Conservation (phyloP, 2,888 invertebrate species). For the Antheraea assamensis region DNA sequence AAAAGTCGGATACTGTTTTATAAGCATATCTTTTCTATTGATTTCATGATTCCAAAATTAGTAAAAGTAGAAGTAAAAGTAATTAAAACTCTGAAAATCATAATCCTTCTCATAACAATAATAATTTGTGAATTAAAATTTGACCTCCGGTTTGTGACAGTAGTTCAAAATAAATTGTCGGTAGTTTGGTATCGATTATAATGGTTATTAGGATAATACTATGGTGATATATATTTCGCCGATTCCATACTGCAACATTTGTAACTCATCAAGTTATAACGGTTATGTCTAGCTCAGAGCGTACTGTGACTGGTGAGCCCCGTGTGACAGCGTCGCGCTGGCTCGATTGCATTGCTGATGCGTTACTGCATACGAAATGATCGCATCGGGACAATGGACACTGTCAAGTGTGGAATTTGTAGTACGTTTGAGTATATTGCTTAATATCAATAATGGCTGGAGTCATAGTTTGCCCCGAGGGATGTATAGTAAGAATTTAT, state of each 20-base stretch:
- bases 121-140: too few relatives aligned
- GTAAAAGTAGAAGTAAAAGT: too few relatives aligned
- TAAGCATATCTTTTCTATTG: too few relatives aligned
- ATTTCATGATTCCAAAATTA: too few relatives aligned
- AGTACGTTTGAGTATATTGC: conserved; percentile 30
- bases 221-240: background rate
- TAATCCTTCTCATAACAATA: too few relatives aligned
- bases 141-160: too few relatives aligned
- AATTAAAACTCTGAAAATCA: too few relatives aligned
- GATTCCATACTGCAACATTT: background rate
- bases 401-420: conserved; percentile 39
- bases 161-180: too few relatives aligned
- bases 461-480: background rate
- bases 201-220: too few relatives aligned
- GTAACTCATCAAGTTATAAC: background rate
- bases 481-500: background rate
- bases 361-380: conserved; percentile 59
- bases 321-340: conserved; percentile 33
- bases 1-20: background rate
- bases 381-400: conserved; percentile 47
- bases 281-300: background rate
- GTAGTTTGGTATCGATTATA: too few relatives aligned
- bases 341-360: conserved; percentile 57
- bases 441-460: conserved; percentile 1
- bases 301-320: background rate